Base-by-base conservation (phyloP, 2,888 invertebrate species). In the Tachina fera region DNA sequence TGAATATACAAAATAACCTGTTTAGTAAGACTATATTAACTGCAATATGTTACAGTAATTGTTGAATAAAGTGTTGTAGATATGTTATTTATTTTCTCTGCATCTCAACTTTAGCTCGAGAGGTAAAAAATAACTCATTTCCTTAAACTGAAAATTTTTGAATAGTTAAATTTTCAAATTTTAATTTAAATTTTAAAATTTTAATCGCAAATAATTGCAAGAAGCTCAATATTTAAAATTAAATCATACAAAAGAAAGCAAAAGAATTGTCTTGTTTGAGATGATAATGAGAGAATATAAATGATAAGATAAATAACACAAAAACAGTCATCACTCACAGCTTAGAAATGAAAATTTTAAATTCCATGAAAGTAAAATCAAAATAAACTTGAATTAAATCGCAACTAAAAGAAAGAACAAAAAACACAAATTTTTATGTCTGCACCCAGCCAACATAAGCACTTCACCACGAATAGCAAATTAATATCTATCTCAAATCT, bases 341-440 rank as follows among this genome's bases (percentile, higher is more conserved):
- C 68, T 22, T 16, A 53, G 11, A 82, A 70, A 63, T 61, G 31
- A 31, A 31, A 49, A 63, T 19, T 41, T 58, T 41, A 49, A 63
- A 76, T 76, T 82, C 10, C 45, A 65, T 76, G 76, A 83, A 76
- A 83, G 58, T 58, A 71, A 63, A 77, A 77, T 43, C 3, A 31
- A 51, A 31, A 71, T 71, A 71, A 58, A 83, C 71, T 83, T 77
- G 56, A 76, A 65, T 83, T 71, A 51, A 83, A 71, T 51, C 31
- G 61, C 58, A 49, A 49, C 41, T 56, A 58, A n/a, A 61, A 68
- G 41, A 41, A 49, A 47, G 16, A n/a, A 9, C 9, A 41, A 43
- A 41, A 56, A 56, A 60, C 22, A 13, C 16, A 9, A n/a, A 39
- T 9, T 31, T 60, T 31, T 6, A 2, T 39, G 14, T n/a, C n/a